A percentile compares a stretch with the other conserved stretches of the same genome.
phyloP scores from a whole-genome alignment of 2,797 vertebrate species.

The Austrolebias charrua region DNA sequence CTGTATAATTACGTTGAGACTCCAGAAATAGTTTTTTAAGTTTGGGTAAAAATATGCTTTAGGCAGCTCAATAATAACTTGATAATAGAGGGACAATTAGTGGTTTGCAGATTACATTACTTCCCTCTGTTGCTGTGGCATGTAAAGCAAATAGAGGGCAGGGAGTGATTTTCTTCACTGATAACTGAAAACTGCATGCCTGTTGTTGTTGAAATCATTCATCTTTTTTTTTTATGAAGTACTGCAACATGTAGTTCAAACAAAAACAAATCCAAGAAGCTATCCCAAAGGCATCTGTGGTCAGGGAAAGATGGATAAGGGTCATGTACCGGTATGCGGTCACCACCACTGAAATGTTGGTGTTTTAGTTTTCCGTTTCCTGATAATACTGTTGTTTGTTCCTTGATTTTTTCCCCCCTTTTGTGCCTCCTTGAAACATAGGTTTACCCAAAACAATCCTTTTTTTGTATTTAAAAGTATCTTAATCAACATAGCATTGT shows the following conservation, averaged over 20 bases:
- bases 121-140: background rate
- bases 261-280: background rate
- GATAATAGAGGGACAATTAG: conserved; percentile 4
- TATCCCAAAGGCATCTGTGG: background rate
- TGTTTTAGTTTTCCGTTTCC: conserved; percentile 4
- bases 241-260: background rate
- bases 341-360: background rate
- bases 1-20: background rate
- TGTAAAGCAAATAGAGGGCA: background rate
- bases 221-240: background rate
- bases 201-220: background rate
- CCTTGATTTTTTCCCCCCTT: background rate
- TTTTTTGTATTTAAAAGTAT: too few relatives aligned
- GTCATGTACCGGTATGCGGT: background rate
- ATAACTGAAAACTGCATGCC: background rate
- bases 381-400: background rate
- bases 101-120: background rate
- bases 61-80: background rate
- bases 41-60: background rate
- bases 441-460: too few relatives aligned
- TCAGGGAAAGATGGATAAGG: background rate
- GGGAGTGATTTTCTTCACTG: background rate
- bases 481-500: too few relatives aligned
- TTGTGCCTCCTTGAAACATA: background rate
- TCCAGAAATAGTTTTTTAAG: background rate